Conservation (phyloP, 2,113 vertebrate species). For the Burhinus bistriatus region DNA sequence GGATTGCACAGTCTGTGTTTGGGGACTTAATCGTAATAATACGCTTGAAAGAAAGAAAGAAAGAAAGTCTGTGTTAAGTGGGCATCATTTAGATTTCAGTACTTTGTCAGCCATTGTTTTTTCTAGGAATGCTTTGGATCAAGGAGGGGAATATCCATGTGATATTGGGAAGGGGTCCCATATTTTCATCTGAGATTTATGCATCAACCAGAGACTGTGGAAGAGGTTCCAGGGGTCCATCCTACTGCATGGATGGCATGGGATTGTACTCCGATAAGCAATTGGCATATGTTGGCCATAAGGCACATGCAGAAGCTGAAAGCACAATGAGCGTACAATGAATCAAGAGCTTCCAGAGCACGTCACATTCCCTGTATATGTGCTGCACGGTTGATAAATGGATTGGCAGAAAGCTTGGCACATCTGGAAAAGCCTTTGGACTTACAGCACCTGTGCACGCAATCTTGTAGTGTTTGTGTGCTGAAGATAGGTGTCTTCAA, state of each 20-base stretch:
- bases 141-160: background rate
- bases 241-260: accelerated
- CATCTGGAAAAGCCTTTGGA: background rate
- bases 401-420: background rate
- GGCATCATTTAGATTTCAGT: background rate
- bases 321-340: background rate
- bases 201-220: background rate
- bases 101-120: background rate
- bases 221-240: background rate
- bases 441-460: background rate
- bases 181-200: background rate
- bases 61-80: accelerated
- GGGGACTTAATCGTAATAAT: background rate
- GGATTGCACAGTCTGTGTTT: background rate
- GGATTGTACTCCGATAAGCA: accelerated
- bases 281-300: background rate
- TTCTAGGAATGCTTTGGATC: background rate
- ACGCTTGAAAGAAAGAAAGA: background rate
- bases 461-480: background rate
- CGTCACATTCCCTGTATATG: background rate
- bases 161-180: background rate
- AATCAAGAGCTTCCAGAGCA: background rate
- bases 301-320: background rate
- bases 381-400: background rate
- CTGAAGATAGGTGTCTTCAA: background rate